Conservation (phyloP, 1,140 invertebrate species). For the Bursaphelenchus mucronatus region DNA sequence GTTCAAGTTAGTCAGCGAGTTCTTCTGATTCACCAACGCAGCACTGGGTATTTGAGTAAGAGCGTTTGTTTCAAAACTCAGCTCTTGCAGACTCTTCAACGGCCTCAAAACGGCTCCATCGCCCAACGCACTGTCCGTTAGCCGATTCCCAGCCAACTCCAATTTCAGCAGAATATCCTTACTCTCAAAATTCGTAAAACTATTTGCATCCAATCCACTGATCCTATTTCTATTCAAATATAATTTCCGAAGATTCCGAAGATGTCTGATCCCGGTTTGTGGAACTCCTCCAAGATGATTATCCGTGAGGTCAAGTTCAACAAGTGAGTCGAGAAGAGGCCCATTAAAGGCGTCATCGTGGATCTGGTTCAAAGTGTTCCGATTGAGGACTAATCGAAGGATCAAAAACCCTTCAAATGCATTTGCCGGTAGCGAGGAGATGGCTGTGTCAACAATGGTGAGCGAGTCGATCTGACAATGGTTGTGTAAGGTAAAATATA, state of each 20-base stretch:
- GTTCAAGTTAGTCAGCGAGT: conserved; percentile 56
- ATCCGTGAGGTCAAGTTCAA: conserved; percentile 56
- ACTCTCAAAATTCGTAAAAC: conserved; percentile 44
- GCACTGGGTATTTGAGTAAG: conserved; percentile 53
- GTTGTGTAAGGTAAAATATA: background rate
- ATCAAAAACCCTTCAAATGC: conserved; percentile 59
- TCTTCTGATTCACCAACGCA: conserved; percentile 49
- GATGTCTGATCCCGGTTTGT: conserved; percentile 24
- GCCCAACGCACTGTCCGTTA: conserved; percentile 47
- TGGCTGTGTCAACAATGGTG: conserved; percentile 56
- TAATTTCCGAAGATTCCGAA: conserved; percentile 54
- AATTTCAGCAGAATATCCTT: conserved; percentile 53
- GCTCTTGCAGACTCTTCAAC: conserved; percentile 51
- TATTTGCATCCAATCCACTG: conserved; percentile 38
- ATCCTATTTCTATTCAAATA: conserved; percentile 59
- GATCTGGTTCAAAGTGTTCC: conserved; percentile 52
- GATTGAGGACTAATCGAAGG: conserved; percentile 54
- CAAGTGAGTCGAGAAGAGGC: conserved; percentile 51
- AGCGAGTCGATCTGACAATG: conserved; percentile 58
- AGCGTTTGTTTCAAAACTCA: conserved; percentile 59
- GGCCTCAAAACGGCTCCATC: conserved; percentile 52
- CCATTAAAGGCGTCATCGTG: conserved; percentile 55
- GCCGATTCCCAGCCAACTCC: conserved; percentile 54
- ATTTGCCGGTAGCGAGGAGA: conserved; percentile 49
- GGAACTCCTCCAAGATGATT: conserved; percentile 55